phyloP scores from a whole-genome alignment of 2,113 vertebrate genomes.

The Empidonax alnorum region DNA sequence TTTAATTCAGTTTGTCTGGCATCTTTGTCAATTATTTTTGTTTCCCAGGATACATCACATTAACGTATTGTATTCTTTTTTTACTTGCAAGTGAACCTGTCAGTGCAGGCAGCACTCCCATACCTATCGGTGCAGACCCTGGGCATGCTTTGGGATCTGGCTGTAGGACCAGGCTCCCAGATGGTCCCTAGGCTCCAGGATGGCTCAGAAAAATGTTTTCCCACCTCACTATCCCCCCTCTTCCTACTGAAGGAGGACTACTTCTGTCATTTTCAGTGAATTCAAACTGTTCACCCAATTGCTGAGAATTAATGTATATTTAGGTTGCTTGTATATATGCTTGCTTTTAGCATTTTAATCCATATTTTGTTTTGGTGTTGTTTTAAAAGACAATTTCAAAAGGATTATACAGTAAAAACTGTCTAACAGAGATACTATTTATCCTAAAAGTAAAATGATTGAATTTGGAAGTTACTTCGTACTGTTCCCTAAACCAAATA shows the following conservation, averaged over 20 bases:
- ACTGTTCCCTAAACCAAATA: not conserved
- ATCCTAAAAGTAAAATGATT: not conserved
- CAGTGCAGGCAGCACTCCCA: not conserved
- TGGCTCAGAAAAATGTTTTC: not conserved
- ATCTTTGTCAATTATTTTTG: not conserved
- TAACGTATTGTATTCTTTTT: not conserved
- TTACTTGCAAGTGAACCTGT: not conserved
- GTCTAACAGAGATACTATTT: not conserved
- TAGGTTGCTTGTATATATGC: not conserved
- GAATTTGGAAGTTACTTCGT: not conserved
- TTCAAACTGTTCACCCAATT: not conserved
- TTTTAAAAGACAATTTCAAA: not conserved
- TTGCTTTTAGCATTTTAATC: not conserved
- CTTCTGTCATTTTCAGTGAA: not conserved
- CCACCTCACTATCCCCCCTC: not conserved
- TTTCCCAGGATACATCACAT: not conserved
- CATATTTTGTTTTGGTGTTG: not conserved
- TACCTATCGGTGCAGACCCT: rapidly evolving
- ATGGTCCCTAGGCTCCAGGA: not conserved
- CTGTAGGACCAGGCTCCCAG: not conserved
- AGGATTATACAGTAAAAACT: not conserved
- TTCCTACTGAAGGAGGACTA: not conserved
- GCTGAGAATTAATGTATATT: not conserved
- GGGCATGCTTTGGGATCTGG: not conserved
- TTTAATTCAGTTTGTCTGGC: not conserved